A percentile compares a stretch with the other conserved stretches of the same genome.
Evolutionary conservation across 2,797 vertebrate species (phyloP).

Genomic region (Trematomus bernacchii): DNA sequence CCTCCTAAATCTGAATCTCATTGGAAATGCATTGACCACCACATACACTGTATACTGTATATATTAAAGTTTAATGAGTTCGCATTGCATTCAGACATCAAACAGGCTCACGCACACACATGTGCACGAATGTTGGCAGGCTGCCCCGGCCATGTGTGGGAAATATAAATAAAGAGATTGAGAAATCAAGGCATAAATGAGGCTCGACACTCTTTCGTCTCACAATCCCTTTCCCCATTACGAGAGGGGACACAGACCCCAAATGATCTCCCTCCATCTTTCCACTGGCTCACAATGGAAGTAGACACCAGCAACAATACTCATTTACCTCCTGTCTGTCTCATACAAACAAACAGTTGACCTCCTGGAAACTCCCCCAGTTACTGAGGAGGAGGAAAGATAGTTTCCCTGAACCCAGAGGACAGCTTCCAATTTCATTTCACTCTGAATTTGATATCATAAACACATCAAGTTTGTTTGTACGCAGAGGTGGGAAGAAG

Average conservation of each 20-base stretch:
- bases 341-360: conserved; percentile 57
- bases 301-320: conserved; percentile 74
- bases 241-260: conserved; percentile 37
- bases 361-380: conserved; percentile 40
- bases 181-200: conserved; percentile 71
- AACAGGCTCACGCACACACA: conserved; percentile 22
- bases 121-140: conserved; percentile 46
- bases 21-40: conserved; percentile 42
- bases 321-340: conserved; percentile 72
- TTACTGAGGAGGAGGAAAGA: conserved; percentile 17
- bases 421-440: conserved; percentile 58
- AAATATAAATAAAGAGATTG: conserved; percentile 74
- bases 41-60: conserved; percentile 29
- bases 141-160: conserved; percentile 45
- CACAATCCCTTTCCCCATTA: conserved; percentile 71
- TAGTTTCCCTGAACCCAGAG: conserved; percentile 42
- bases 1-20: conserved; percentile 32
- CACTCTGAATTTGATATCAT: conserved; percentile 48
- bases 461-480: conserved; percentile 49
- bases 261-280: conserved; percentile 62
- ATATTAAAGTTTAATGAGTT: conserved; percentile 66
- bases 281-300: conserved; percentile 65
- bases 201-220: conserved; percentile 65
- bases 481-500: not conserved
- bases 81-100: conserved; percentile 39